phyloP scores from a whole-genome alignment of 2,888 invertebrate species.

The Drosophila mimetica region DNA sequence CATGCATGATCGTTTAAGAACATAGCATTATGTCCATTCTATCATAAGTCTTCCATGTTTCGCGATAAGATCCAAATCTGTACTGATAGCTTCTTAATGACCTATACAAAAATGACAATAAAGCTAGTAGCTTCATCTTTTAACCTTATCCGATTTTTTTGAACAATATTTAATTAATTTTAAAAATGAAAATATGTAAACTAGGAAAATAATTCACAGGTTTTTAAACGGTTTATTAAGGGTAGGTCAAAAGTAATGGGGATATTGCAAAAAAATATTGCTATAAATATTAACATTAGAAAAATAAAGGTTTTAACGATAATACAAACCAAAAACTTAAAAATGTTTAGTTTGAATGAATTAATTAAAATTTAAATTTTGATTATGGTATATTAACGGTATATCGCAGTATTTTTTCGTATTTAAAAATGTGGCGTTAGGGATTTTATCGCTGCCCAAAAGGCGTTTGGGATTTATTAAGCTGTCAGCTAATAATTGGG shows the following conservation, averaged over 20 bases:
- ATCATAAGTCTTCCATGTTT: conserved; percentile 67
- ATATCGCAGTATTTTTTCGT: neutral
- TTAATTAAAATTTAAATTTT: neutral
- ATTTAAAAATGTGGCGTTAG: neutral
- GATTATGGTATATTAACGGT: conserved; percentile 3
- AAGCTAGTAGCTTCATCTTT: conserved; percentile 45
- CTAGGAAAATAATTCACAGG: too few species aligned
- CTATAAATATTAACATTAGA: too few species aligned
- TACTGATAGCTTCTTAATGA: conserved; percentile 71
- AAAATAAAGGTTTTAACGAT: too few species aligned
- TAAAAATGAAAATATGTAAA: too few species aligned
- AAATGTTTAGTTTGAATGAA: too few species aligned
- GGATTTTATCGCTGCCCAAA: neutral
- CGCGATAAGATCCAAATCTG: conserved; percentile 62
- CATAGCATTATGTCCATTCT: conserved; percentile 32
- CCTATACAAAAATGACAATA: conserved; percentile 60
- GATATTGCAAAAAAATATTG: too few species aligned
- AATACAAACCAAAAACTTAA: too few species aligned
- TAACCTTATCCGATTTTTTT: neutral
- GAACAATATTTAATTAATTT: too few species aligned
- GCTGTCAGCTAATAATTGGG: conserved; percentile 75
- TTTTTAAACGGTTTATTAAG: too few species aligned
- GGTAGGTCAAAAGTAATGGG: too few species aligned
- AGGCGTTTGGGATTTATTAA: conserved; percentile 24
- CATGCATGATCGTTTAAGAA: conserved; percentile 40